Percentiles rank a stretch among this genome's conserved stretches.
Evolutionary conservation across 2,888 invertebrate genomes (phyloP).

Genomic region (Dryobota labecula): DNA sequence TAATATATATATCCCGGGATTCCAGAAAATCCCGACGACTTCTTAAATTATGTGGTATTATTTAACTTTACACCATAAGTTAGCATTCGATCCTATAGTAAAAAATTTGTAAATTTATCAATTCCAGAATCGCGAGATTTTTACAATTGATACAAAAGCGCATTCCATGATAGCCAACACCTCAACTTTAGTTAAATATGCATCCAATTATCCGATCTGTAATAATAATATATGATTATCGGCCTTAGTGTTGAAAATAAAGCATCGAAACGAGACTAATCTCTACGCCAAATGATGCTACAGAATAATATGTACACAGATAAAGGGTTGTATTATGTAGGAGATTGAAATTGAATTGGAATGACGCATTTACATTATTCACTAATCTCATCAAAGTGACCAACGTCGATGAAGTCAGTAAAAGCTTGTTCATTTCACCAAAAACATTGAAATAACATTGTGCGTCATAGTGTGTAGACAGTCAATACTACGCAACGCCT

Average conservation of each 20-base stretch:
- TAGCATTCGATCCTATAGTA: no score
- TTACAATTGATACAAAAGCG: no score
- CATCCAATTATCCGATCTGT: no score
- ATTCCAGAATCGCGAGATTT: no score
- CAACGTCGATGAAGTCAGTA: background rate
- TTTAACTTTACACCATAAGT: no score
- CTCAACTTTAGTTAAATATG: no score
- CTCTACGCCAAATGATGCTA: constrained; percentile 9
- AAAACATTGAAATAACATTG: background rate
- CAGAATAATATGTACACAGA: constrained; percentile 30
- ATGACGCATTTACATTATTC: constrained; percentile 35
- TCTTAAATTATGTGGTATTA: no score
- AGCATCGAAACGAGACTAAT: background rate
- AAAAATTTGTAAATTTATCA: no score
- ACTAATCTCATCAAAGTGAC: constrained; percentile 13
- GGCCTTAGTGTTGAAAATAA: constrained; percentile 9
- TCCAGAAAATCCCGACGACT: no score
- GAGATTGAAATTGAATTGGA: constrained; percentile 13
- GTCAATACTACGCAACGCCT: constrained; percentile 2
- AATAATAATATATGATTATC: no score
- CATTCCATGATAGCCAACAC: no score
- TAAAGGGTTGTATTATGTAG: constrained; percentile 7
- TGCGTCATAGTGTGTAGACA: constrained; percentile 19
- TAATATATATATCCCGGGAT: no score
- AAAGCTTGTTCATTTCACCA: constrained; percentile 28